These are phyloP conservation scores for Philopotamus ludificatus DNA, from an alignment of 1,140 invertebrate genomes.

Conservation along the genomic window DNA sequence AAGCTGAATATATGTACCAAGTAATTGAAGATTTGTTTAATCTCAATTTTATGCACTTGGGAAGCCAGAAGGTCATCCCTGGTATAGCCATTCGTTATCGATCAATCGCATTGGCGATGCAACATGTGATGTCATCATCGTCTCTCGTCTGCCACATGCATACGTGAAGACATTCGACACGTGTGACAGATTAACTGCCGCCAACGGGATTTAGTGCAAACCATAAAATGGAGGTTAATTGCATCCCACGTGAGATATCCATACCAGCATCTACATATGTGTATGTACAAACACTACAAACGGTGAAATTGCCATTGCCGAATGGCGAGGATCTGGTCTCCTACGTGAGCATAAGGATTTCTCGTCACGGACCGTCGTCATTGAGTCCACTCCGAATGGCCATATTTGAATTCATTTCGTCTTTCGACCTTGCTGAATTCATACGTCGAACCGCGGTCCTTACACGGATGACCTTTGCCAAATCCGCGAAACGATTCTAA, in stretches of 20 bases:
- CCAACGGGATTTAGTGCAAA: constrained; percentile 25
- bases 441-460: too few species aligned
- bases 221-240: constrained; percentile 37
- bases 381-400: background rate
- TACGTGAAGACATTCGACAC: constrained; percentile 3
- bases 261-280: constrained; percentile 7
- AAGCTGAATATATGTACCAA: too few species aligned
- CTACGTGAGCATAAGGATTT: background rate
- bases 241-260: constrained; percentile 19
- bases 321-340: background rate
- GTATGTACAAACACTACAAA: background rate
- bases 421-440: background rate
- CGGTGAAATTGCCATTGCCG: background rate
- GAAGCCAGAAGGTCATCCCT: too few species aligned
- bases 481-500: too few species aligned
- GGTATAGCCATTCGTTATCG: too few species aligned
- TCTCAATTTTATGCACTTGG: too few species aligned
- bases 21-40: too few species aligned
- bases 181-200: constrained; percentile 20
- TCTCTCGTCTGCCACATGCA: too few species aligned
- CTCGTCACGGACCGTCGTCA: background rate
- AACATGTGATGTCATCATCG: background rate
- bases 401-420: background rate
- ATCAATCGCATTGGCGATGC: too few species aligned
- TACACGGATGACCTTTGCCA: too few species aligned